phyloP scores from a whole-genome alignment of 2,888 invertebrate species.

The Oxystoma pomonae region DNA sequence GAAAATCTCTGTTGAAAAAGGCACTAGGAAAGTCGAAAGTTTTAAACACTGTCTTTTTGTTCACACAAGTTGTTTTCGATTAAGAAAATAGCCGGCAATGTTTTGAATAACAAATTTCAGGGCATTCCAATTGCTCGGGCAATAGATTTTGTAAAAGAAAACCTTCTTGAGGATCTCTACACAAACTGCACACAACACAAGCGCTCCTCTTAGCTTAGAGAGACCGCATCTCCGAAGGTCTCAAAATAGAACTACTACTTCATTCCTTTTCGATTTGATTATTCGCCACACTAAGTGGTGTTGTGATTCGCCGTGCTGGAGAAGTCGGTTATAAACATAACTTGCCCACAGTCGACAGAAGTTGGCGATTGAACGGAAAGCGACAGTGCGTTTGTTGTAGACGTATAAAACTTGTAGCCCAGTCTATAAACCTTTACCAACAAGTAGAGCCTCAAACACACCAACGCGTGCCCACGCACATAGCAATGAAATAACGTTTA shows the following conservation, averaged over 20 bases:
- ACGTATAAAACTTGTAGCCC: constrained; percentile 4
- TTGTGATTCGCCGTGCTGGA: constrained; percentile 9
- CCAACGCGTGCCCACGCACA: no score
- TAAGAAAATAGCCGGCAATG: no score
- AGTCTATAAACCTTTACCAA: constrained; percentile 1
- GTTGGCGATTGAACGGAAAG: neutral
- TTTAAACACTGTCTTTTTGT: neutral
- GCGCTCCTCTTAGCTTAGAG: constrained; percentile 12
- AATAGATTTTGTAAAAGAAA: neutral
- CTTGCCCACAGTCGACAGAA: neutral
- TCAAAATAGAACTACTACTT: constrained; percentile 18
- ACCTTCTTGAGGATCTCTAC: neutral
- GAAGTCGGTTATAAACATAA: constrained; percentile 17
- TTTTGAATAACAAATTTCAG: neutral
- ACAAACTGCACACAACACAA: constrained; percentile 21
- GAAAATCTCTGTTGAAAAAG: neutral
- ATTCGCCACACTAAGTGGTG: constrained; percentile 8
- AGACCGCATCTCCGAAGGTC: constrained; percentile 10
- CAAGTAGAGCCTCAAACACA: neutral
- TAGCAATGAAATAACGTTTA: no score
- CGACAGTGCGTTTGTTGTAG: neutral
- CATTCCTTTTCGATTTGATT: constrained; percentile 10
- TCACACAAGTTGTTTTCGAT: no score
- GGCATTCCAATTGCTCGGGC: no score
- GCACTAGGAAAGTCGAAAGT: neutral